Evolutionary conservation across 1,140 invertebrate species (phyloP).

Genomic region (Ruditapes philippinarum): DNA sequence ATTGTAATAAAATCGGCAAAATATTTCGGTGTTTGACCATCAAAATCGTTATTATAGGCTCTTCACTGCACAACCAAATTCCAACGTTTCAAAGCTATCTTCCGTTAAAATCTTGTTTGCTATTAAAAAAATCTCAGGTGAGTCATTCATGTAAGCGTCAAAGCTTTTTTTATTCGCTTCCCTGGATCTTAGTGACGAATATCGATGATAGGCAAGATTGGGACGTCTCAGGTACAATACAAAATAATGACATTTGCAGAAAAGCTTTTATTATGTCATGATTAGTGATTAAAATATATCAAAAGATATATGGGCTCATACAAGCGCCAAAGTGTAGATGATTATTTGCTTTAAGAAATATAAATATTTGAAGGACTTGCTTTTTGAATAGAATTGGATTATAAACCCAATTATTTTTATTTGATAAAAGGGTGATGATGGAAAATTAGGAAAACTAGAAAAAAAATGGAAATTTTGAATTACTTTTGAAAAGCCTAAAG

Average conservation of each 20-base stretch:
- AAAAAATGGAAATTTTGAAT: too few species aligned
- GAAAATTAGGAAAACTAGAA: neutral
- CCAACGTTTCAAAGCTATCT: constrained; percentile 16
- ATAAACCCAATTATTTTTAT: neutral
- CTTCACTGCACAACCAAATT: constrained; percentile 7
- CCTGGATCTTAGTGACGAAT: neutral
- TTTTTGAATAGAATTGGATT: neutral
- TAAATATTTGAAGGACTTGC: neutral
- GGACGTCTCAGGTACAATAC: neutral
- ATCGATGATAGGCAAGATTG: neutral
- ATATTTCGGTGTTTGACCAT: neutral
- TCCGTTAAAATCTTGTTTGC: neutral
- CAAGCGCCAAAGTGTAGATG: neutral
- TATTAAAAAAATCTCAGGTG: constrained; percentile 4
- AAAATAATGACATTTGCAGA: constrained; percentile 32
- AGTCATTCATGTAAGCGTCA: constrained; percentile 31
- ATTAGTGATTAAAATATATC: neutral
- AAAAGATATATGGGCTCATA: neutral
- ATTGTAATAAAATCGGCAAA: neutral
- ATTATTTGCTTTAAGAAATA: neutral
- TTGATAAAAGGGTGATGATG: neutral
- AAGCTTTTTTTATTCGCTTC: constrained; percentile 32
- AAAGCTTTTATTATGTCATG: constrained; percentile 7
- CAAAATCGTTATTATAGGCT: neutral
- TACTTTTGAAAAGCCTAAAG: too few species aligned